Evolutionary conservation across 2,113 vertebrate species (phyloP).

Genomic region (Cynocephalus volans): DNA sequence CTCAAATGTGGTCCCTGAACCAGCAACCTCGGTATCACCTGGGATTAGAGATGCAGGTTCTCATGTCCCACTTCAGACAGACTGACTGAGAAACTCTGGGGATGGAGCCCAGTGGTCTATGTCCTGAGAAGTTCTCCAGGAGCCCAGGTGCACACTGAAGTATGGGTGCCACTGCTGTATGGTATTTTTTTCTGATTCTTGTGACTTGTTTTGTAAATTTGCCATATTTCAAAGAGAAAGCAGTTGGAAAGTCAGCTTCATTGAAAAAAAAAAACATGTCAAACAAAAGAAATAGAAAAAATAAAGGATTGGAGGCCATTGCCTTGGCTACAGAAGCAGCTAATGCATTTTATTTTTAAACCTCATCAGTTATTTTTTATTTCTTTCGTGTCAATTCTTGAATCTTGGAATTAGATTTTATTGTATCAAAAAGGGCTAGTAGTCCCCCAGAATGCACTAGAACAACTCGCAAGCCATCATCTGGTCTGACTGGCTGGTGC

Average conservation of each 20-base stretch:
- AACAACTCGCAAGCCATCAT: neutral
- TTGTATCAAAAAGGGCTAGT: neutral
- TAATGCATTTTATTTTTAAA: conserved; percentile 45
- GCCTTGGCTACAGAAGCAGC: neutral
- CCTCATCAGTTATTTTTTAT: neutral
- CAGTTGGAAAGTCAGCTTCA: neutral
- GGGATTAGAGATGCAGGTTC: neutral
- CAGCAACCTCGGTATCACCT: neutral
- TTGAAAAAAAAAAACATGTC: neutral
- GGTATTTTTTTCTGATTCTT: neutral
- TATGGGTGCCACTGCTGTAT: neutral
- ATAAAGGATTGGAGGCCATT: neutral
- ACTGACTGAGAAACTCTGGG: neutral
- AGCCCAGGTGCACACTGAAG: neutral
- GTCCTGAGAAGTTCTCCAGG: neutral
- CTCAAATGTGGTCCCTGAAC: neutral
- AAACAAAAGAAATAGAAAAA: conserved; percentile 27
- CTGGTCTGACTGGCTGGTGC: neutral
- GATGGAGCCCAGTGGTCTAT: neutral
- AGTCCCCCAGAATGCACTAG: neutral
- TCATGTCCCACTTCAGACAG: neutral
- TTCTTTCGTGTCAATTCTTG: conserved; percentile 3
- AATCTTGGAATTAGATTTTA: neutral
- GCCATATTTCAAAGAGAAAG: neutral
- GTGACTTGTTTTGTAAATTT: neutral